These are phyloP conservation scores for Montipora capricornis DNA, from an alignment of 64 coral and sea anemone species.

Conservation along the genomic window DNA sequence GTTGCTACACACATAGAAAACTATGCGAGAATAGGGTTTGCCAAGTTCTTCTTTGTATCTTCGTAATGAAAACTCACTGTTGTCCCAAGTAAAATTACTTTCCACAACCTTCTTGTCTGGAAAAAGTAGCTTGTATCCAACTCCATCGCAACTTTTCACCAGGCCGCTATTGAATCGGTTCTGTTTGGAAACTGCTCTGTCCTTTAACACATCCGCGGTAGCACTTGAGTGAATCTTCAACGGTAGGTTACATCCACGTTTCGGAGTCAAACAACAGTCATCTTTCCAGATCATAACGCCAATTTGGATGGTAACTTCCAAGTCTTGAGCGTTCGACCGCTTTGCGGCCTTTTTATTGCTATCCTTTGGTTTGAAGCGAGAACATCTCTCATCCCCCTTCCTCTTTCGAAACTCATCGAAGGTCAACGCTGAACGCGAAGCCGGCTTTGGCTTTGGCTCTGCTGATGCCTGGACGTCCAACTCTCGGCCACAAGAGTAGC, in stretches of 20 bases:
- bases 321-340: slow-evolving; percentile 9
- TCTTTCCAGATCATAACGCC: slow-evolving; percentile 56
- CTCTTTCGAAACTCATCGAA: slow-evolving; percentile 25
- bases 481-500: slow-evolving; percentile 19
- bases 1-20: slow-evolving; percentile 64
- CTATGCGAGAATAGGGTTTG: slow-evolving; percentile 49
- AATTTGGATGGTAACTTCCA: slow-evolving; percentile 46
- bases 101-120: slow-evolving; percentile 59
- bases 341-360: slow-evolving; percentile 14
- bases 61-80: slow-evolving; percentile 50
- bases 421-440: slow-evolving; percentile 21
- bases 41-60: slow-evolving; percentile 70
- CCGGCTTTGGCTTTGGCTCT: neutral
- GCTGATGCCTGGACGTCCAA: neutral
- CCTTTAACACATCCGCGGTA: neutral
- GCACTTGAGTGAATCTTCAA: slow-evolving; percentile 46
- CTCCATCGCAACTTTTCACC: slow-evolving; percentile 38
- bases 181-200: neutral
- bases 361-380: slow-evolving; percentile 11
- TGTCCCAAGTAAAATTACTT: slow-evolving; percentile 47
- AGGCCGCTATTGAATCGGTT: slow-evolving; percentile 45
- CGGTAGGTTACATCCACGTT: slow-evolving; percentile 49
- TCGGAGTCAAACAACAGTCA: slow-evolving; percentile 44
- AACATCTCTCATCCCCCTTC: slow-evolving; percentile 5
- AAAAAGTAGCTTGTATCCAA: slow-evolving; percentile 54